Base-by-base conservation (phyloP, 2,797 vertebrate genomes). In the Rhincodon typus region DNA sequence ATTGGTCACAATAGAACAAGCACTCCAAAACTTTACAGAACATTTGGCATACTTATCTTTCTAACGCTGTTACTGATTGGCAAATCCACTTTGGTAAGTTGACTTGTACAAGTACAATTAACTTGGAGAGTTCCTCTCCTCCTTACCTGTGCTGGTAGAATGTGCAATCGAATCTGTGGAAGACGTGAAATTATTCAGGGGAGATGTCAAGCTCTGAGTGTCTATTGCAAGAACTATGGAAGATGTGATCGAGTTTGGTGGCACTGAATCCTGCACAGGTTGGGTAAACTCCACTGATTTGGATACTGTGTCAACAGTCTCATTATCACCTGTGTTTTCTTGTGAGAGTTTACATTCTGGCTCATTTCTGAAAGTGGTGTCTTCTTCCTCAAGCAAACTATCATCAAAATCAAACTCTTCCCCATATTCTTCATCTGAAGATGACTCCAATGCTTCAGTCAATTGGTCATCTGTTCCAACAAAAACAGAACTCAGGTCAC, bases 351-450 rank as follows among this genome's bases (percentile, higher is more conserved):
- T 19, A 8, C 74, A 15, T 2, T 50, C 12, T 7, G 70, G 70
- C 42, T 27, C 27, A 4, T 19, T 53, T 50, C 42, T 46, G 15
- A 38, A 1, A 25, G 62, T 69, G 19, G 25, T 38, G 2, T 77
- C 96, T 42, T 97, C 97, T 0, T 97, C 97, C 17, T 98, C 98
- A 17, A 97, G 97, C 0, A 97, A 98, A 0, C 97, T 98, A 95
- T 98, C 97, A 0, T 98, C 98, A 53, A 98, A 98, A 70, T 97
- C 97, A 57, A 98, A 98, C 95, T 96, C 97, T 96, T 98, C 97
- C 1, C 98, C 98, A 0, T 96, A 95, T 19, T 98, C 98, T 0
- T 98, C 98, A 69, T 97, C 97, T 57, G 94, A 77, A 95, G 46
- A 77, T 0, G 94, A 77, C 15, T 95, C 94, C 94, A 95, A 12